These are phyloP conservation scores for Rhinoderma darwinii DNA, from an alignment of 2,113 vertebrate genomes.

Conservation along the genomic window DNA sequence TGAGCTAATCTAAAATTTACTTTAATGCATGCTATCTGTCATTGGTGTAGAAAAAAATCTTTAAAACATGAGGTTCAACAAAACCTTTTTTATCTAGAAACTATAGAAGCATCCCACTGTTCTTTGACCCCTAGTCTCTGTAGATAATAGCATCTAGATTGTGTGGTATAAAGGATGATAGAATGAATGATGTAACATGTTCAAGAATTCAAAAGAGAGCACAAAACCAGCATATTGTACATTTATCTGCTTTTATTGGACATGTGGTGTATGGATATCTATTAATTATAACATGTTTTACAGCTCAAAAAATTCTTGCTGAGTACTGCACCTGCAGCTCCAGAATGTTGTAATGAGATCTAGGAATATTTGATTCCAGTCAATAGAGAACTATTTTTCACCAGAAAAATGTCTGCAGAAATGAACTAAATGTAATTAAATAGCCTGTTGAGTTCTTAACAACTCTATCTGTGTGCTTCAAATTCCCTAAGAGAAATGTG, in stretches of 20 bases:
- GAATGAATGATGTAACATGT: slow-evolving; percentile 43
- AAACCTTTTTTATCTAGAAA: slow-evolving; percentile 37
- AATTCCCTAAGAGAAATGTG: slow-evolving; percentile 9
- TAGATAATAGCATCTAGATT: slow-evolving; percentile 43
- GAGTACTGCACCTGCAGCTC: slow-evolving; percentile 22
- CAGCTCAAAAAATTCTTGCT: slow-evolving; percentile 31
- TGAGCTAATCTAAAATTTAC: not conserved
- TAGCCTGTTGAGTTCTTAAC: slow-evolving; percentile 28
- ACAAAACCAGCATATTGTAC: slow-evolving; percentile 43
- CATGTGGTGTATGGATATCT: slow-evolving; percentile 19
- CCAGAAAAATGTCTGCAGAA: not conserved
- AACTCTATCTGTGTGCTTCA: slow-evolving; percentile 1
- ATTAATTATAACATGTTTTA: slow-evolving; percentile 48
- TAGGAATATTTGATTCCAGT: slow-evolving; percentile 22
- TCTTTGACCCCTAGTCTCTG: slow-evolving; percentile 19
- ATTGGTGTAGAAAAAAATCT: slow-evolving; percentile 19
- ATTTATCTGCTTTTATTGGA: slow-evolving; percentile 36
- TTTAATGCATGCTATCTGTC: not conserved
- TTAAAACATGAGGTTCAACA: slow-evolving; percentile 34
- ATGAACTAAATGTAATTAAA: slow-evolving; percentile 39
- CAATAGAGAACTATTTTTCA: slow-evolving; percentile 21
- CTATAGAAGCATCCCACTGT: slow-evolving; percentile 7
- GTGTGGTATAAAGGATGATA: slow-evolving; percentile 42
- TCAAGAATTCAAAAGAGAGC: slow-evolving; percentile 10
- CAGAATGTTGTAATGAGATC: slow-evolving; percentile 34